Evolutionary conservation across 1,140 invertebrate genomes (phyloP).

Genomic region (Riptortus pedestris): DNA sequence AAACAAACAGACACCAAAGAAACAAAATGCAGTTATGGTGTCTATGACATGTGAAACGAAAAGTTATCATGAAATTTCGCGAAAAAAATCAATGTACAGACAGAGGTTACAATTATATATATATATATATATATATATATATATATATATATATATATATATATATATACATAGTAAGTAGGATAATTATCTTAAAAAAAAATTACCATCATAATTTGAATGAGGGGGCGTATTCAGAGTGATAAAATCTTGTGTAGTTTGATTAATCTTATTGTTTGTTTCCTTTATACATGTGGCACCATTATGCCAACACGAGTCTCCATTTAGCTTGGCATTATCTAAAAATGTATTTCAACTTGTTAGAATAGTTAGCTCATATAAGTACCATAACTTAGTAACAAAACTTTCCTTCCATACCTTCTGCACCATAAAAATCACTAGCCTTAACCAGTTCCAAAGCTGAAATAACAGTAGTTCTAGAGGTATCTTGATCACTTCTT

Average conservation of each 20-base stretch:
- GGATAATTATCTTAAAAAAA: no score
- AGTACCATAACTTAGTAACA: neutral
- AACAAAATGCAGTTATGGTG: no score
- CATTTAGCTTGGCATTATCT: constrained; percentile 18
- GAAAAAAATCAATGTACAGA: no score
- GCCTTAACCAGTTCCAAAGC: constrained; percentile 29
- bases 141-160: no score
- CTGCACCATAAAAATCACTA: constrained; percentile 28
- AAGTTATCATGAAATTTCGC: no score
- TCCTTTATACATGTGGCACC: constrained; percentile 19
- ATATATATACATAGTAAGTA: no score
- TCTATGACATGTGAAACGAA: no score
- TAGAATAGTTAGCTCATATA: neutral
- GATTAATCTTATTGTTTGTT: neutral
- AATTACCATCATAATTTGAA: constrained; percentile 16
- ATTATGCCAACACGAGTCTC: constrained; percentile 18
- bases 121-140: no score
- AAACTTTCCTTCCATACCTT: neutral
- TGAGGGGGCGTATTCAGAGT: constrained; percentile 7
- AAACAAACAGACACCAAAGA: no score
- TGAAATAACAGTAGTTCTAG: constrained; percentile 18
- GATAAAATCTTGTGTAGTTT: constrained; percentile 17
- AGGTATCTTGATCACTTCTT: neutral
- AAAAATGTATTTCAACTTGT: constrained; percentile 11
- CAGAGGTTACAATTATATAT: no score